Evolutionary conservation across 1,140 invertebrate species (phyloP).

Genomic region (Anadara kagoshimensis): DNA sequence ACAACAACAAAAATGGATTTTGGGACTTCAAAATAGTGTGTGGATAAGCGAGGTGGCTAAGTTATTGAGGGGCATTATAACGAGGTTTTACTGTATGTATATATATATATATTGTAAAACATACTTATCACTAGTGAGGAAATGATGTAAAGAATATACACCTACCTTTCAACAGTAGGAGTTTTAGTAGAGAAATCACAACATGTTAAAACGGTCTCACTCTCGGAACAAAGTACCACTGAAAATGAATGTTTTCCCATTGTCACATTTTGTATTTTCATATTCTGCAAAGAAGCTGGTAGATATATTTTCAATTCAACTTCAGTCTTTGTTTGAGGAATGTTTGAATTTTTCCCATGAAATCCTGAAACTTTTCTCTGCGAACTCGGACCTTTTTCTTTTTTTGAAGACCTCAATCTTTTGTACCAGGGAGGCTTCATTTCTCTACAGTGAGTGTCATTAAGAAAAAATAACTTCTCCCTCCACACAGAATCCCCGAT

Average conservation of each 20-base stretch:
- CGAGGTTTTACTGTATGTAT: too few relatives aligned
- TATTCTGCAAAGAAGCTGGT: slow-evolving; percentile 23
- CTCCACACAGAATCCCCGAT: slow-evolving; percentile 53
- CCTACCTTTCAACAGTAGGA: slow-evolving; percentile 1
- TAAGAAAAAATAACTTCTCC: slow-evolving; percentile 42
- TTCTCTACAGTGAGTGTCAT: slow-evolving; percentile 15
- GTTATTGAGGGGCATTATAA: too few relatives aligned
- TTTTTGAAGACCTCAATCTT: slow-evolving; percentile 11
- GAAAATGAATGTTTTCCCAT: slow-evolving; percentile 18
- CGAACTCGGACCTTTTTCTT: not conserved
- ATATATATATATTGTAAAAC: too few relatives aligned
- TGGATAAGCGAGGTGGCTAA: too few relatives aligned
- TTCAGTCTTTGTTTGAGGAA: slow-evolving; percentile 4
- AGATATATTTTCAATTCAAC: slow-evolving; percentile 26
- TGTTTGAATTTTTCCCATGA: slow-evolving; percentile 8
- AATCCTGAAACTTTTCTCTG: slow-evolving; percentile 21
- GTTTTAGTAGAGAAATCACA: slow-evolving; percentile 1
- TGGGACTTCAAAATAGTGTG: too few relatives aligned
- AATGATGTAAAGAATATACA: too few relatives aligned
- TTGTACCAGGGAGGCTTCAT: slow-evolving; percentile 14
- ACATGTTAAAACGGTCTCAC: not conserved
- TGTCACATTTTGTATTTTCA: slow-evolving; percentile 23
- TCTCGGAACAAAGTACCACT: slow-evolving; percentile 5
- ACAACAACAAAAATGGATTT: too few relatives aligned
- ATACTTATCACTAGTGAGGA: too few relatives aligned